Percentiles rank a stretch among this genome's conserved stretches.
Conservation (phyloP, 2,113 vertebrate genomes). For the Atlantisia rogersi region DNA sequence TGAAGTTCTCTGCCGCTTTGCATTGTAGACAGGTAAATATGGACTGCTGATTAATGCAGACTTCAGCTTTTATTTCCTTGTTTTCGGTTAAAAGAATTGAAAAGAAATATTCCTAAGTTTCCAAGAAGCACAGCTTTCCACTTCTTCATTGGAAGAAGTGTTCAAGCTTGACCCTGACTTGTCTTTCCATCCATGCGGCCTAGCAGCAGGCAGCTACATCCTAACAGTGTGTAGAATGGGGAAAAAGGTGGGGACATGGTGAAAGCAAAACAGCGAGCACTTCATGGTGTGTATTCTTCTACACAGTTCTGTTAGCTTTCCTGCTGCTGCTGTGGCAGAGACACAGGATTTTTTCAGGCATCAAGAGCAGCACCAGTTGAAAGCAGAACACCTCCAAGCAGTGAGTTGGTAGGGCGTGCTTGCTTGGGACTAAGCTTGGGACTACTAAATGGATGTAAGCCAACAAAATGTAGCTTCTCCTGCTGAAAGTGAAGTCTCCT, state of each 20-base stretch:
- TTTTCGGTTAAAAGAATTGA: neutral
- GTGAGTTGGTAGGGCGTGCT: neutral
- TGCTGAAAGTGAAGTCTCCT: neutral
- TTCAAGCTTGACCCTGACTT: neutral
- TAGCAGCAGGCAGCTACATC: neutral
- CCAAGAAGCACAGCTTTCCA: neutral
- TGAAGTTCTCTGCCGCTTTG: neutral
- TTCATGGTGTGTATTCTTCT: neutral
- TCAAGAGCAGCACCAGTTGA: neutral
- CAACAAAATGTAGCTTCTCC: neutral
- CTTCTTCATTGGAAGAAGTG: neutral
- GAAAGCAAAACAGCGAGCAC: neutral
- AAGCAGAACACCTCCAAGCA: neutral
- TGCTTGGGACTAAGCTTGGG: neutral
- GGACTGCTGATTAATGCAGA: neutral
- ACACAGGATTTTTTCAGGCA: neutral
- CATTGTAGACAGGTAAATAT: neutral
- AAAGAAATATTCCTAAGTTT: neutral
- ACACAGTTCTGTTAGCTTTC: neutral
- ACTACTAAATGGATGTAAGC: neutral
- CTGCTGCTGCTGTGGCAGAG: neutral
- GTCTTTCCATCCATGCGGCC: neutral
- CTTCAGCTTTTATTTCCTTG: neutral
- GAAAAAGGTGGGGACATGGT: neutral
- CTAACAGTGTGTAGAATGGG: neutral